Percentiles rank a stretch among this genome's conserved stretches.
Conservation (phyloP, 2,797 vertebrate genomes). For the Tokudaia tokunoshimensis region DNA sequence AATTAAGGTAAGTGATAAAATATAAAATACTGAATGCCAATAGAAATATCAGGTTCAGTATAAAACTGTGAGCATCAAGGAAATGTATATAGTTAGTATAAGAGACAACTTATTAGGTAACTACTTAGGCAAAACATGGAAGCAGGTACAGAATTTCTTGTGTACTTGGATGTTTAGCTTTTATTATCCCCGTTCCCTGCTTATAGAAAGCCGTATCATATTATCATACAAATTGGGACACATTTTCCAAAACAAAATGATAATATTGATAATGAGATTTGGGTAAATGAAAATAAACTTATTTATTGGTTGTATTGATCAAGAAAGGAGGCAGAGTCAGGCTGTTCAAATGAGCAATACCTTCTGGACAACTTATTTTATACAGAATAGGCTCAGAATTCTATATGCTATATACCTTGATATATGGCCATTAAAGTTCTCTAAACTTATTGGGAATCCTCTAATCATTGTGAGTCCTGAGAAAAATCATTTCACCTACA, state of each 20-base stretch:
- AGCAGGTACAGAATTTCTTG: not conserved
- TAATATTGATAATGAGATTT: not conserved
- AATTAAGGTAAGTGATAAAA: not conserved
- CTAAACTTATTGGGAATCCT: not conserved
- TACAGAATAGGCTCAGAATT: constrained; percentile 1
- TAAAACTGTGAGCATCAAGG: not conserved
- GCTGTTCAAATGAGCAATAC: not conserved
- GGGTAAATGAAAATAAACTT: not conserved
- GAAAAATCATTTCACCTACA: constrained; percentile 18
- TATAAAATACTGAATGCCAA: not conserved
- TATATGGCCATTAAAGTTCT: constrained; percentile 23
- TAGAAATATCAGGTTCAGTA: not conserved
- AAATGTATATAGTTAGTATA: not conserved
- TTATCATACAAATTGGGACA: not conserved
- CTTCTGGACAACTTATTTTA: not conserved
- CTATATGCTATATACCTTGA: not conserved
- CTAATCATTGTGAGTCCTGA: not conserved
- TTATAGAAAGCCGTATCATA: not conserved
- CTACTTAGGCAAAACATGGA: not conserved
- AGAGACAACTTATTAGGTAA: not conserved
- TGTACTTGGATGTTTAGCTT: not conserved
- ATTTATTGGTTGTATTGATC: not conserved
- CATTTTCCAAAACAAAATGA: not conserved
- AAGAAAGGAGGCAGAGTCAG: not conserved
- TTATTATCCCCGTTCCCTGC: not conserved